A percentile compares a stretch with the other conserved stretches of the same genome.
phyloP scores from a whole-genome alignment of 2,888 invertebrate genomes.

The Glaucopsyche alexis region DNA sequence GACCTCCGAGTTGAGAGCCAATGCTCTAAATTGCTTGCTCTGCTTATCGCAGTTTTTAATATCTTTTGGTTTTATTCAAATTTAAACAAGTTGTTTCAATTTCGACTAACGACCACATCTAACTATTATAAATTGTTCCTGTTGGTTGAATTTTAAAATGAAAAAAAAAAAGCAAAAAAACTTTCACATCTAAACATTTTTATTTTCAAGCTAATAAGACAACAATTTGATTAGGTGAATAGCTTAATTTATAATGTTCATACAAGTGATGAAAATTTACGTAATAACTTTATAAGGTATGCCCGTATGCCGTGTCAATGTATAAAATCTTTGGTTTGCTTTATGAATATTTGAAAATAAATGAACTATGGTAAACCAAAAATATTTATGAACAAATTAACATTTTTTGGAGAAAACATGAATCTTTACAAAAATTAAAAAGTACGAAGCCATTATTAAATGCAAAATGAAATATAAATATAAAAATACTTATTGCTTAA shows the following conservation, averaged over 20 bases:
- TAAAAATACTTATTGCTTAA: constrained; percentile 4
- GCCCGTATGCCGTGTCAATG: neutral
- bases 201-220: constrained; percentile 6
- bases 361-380: no score
- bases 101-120: no score
- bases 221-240: neutral
- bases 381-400: no score
- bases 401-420: neutral
- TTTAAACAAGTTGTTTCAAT: no score
- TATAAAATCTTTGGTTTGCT: constrained; percentile 1
- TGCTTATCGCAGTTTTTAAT: no score
- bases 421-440: neutral
- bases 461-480: constrained; percentile 3
- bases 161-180: no score
- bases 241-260: neutral
- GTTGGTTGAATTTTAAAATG: neutral
- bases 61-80: no score
- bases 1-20: no score
- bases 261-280: neutral
- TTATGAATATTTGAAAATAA: neutral
- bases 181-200: constrained; percentile 17
- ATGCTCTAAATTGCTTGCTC: no score
- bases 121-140: no score
- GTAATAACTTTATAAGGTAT: no score
- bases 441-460: neutral